Conservation (phyloP, 2,113 vertebrate genomes). For the Antechinus flavipes region DNA sequence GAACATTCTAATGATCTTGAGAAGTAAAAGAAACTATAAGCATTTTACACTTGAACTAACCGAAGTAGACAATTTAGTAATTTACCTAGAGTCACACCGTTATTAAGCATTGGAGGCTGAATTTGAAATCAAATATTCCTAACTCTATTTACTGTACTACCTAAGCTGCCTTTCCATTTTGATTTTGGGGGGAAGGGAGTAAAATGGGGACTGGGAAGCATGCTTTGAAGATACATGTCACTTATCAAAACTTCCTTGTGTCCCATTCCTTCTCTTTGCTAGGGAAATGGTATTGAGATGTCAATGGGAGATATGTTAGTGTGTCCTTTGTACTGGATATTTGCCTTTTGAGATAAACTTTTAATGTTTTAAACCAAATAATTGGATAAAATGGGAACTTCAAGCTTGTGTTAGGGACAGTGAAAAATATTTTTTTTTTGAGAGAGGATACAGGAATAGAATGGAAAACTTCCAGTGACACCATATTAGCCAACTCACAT, state of each 20-base stretch:
- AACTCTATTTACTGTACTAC: not conserved
- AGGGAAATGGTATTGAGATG: not conserved
- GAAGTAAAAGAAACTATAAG: not conserved
- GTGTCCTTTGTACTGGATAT: not conserved
- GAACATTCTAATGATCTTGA: not conserved
- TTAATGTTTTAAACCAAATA: not conserved
- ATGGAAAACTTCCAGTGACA: not conserved
- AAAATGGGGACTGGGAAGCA: not conserved
- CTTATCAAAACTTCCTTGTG: not conserved
- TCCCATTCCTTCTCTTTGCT: not conserved
- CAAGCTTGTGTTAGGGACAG: not conserved
- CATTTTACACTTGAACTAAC: not conserved
- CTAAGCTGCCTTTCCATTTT: not conserved
- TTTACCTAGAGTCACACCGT: not conserved
- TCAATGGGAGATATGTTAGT: not conserved
- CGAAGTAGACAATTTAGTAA: not conserved
- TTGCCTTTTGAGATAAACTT: not conserved
- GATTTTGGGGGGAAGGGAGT: not conserved
- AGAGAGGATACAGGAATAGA: not conserved
- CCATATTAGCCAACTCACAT: not conserved
- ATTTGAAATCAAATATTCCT: not conserved
- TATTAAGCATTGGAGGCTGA: not conserved
- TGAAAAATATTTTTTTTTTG: not conserved
- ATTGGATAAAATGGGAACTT: not conserved
- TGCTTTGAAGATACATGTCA: not conserved